Percentiles rank a stretch among this genome's conserved stretches.
phyloP scores from a whole-genome alignment of 2,113 vertebrate species.

The Thermophis baileyi region DNA sequence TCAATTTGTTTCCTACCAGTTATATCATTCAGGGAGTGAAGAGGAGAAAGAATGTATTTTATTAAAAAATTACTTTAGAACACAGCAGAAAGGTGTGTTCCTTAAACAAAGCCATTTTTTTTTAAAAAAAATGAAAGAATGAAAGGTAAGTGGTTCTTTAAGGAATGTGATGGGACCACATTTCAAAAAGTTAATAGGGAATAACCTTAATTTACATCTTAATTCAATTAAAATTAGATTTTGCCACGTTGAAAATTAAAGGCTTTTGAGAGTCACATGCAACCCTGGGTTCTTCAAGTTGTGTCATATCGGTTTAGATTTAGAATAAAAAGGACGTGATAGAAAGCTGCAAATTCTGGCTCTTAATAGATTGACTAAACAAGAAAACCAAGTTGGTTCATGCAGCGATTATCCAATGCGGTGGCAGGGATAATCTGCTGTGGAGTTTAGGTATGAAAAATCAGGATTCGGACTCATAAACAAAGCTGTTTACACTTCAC shows the following conservation, averaged over 20 bases:
- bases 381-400: background rate
- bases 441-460: background rate
- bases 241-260: background rate
- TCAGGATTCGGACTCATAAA: background rate
- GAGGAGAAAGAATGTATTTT: background rate
- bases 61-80: background rate
- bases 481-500: background rate
- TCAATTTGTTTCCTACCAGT: background rate
- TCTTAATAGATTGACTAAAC: background rate
- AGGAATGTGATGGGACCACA: background rate
- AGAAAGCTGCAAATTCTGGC: background rate
- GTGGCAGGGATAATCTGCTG: background rate
- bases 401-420: background rate
- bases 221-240: background rate
- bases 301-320: background rate
- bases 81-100: background rate
- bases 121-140: background rate
- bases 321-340: background rate
- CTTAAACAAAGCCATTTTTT: background rate
- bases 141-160: background rate
- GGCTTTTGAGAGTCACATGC: background rate
- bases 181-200: background rate
- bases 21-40: too few relatives aligned
- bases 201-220: background rate
- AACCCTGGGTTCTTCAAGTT: background rate